Base-by-base conservation (phyloP, 2,797 vertebrate genomes). In the Naso thynnoides region DNA sequence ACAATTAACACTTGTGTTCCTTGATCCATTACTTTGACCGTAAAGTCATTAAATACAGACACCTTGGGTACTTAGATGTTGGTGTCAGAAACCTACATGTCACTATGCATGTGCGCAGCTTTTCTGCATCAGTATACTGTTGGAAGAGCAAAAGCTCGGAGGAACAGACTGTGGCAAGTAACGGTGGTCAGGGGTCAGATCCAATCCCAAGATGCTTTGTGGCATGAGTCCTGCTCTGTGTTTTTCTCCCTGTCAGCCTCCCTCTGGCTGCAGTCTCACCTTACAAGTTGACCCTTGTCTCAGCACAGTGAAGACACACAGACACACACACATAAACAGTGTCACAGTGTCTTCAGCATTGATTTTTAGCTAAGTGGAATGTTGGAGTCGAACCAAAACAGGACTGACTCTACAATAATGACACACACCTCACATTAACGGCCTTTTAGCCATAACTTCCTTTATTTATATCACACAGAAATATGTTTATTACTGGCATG, bases 141-240 rank as follows among this genome's bases (percentile, higher is more conserved):
- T 8, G 18, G 63, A 21, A 31, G 42, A 24, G 29, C 4, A 19
- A 26, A 23, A 55, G 38, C 11, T 6, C 31, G 14, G 27, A 47
- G 41, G 59, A 41, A 44, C 15, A 47, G 42, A 48, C 44, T 29
- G 39, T 29, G 18, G 19, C 26, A 19, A 11, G 60, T 49, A 50
- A 62, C 49, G 8, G 48, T 0, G 26, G 41, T 70, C 56, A 61
- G 23, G 8, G 78, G 76, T 84, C 82, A 67, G 21, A 77, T 64
- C 61, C 49, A 50, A 26, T 83, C 77, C 72, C 80, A 72, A 66
- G 52, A 81, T 83, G 75, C 61, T 74, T 63, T 62, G 50, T 71
- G 72, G 65, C 57, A 44, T 1, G 14, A 78, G 67, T 26, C 70
- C 29, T 53, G 53, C 44, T 29, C 48, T 0, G 9, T 50, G 48